A percentile compares a stretch with the other conserved stretches of the same genome.
phyloP scores from a whole-genome alignment of 2,888 invertebrate species.

The Leptinotarsa juncta region DNA sequence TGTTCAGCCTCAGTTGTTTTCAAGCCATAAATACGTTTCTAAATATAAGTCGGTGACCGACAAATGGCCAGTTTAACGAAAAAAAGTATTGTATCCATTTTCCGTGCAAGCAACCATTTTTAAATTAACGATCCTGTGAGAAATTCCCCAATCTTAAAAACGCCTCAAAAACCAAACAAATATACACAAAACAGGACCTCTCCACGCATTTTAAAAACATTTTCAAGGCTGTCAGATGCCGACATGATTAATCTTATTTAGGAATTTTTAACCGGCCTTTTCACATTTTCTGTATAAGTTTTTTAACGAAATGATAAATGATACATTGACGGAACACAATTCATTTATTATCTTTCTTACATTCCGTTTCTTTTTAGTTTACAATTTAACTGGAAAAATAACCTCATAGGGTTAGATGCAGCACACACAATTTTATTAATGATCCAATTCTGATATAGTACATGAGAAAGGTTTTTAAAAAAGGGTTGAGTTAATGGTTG shows the following conservation, averaged over 20 bases:
- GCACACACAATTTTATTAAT: conserved; percentile 44
- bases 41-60: background rate
- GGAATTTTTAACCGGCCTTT: conserved; percentile 59
- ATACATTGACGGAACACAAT: conserved; percentile 48
- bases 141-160: conserved; percentile 31
- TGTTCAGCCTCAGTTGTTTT: conserved; percentile 1
- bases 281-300: conserved; percentile 57
- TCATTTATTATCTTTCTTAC: conserved; percentile 45
- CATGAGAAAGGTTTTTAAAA: conserved; percentile 47
- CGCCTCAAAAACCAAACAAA: conserved; percentile 37
- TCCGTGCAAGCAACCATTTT: conserved; percentile 16
- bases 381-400: conserved; percentile 49
- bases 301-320: conserved; percentile 50
- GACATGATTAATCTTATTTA: conserved; percentile 57
- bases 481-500: conserved; percentile 46
- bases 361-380: conserved; percentile 44
- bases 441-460: conserved; percentile 40
- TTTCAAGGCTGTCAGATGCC: conserved; percentile 55
- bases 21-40: conserved; percentile 5
- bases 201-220: conserved; percentile 49
- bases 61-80: background rate
- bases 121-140: conserved; percentile 27
- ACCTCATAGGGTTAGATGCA: conserved; percentile 40
- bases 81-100: conserved; percentile 6
- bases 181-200: conserved; percentile 41